A percentile compares a stretch with the other conserved stretches of the same genome.
phyloP scores from a whole-genome alignment of 2,113 vertebrate species.

The Isichthys henryi region DNA sequence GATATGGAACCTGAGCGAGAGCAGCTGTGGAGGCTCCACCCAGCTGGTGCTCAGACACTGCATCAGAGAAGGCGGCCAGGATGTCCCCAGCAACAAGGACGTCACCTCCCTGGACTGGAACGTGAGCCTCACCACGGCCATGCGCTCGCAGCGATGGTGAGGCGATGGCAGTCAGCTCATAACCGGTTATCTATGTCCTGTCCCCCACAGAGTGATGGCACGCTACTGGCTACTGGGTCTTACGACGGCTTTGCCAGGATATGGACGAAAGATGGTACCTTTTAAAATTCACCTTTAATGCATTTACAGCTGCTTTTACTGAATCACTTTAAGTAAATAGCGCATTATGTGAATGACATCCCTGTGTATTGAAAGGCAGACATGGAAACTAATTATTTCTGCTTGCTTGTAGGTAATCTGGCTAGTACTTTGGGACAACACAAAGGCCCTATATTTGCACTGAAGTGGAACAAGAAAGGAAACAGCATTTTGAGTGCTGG shows the following conservation, averaged over 20 bases:
- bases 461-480: slow-evolving; percentile 98
- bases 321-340: background rate
- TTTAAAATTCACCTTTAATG: background rate
- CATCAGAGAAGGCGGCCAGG: slow-evolving; percentile 90
- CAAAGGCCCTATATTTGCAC: slow-evolving; percentile 96
- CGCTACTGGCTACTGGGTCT: slow-evolving; percentile 86
- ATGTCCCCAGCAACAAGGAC: slow-evolving; percentile 95
- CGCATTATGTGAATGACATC: background rate
- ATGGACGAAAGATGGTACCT: slow-evolving; percentile 93
- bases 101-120: slow-evolving; percentile 97
- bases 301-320: background rate
- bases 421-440: slow-evolving; percentile 95
- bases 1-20: slow-evolving; percentile 94
- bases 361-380: background rate
- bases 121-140: slow-evolving; percentile 54
- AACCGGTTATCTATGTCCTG: background rate
- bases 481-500: slow-evolving; percentile 95
- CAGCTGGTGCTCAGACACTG: slow-evolving; percentile 92
- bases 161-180: background rate
- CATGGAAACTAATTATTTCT: slow-evolving; percentile 30
- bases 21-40: slow-evolving; percentile 75
- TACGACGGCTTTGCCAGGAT: slow-evolving; percentile 95
- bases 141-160: background rate
- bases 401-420: slow-evolving; percentile 72
- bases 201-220: slow-evolving; percentile 77